phyloP scores from a whole-genome alignment of 2,113 vertebrate genomes.

The Leuciscus idus region DNA sequence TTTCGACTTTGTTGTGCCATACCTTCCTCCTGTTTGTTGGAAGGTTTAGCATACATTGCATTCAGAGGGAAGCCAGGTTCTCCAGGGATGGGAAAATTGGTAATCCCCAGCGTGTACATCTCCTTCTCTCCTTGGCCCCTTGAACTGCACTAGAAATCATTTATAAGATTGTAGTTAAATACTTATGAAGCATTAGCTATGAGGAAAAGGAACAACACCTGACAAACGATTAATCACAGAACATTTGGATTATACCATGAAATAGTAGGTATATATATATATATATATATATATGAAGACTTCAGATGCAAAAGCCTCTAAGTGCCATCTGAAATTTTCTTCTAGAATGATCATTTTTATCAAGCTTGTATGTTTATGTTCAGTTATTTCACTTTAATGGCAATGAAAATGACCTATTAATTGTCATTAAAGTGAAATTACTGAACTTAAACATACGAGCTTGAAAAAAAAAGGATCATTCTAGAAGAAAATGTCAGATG shows the following conservation, averaged over 20 bases:
- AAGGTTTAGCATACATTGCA: constrained; percentile 86
- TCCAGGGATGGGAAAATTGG: constrained; percentile 97
- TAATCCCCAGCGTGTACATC: constrained; percentile 98
- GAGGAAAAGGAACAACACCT: neutral
- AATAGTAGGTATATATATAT: no score
- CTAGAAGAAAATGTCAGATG: no score
- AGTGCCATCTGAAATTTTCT: no score
- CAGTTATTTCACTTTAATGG: no score
- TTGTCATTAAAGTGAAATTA: no score
- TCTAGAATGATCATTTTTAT: no score
- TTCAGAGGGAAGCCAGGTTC: constrained; percentile 98
- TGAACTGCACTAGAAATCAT: constrained; percentile 87
- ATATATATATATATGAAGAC: no score
- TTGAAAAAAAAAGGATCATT: no score
- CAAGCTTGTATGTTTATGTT: no score
- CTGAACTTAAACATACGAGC: no score
- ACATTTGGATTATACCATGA: neutral
- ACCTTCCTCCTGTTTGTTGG: constrained; percentile 81
- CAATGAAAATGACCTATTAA: no score
- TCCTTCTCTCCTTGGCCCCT: constrained; percentile 96
- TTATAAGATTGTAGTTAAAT: neutral
- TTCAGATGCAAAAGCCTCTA: no score
- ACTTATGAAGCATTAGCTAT: neutral
- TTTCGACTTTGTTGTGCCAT: constrained; percentile 15
- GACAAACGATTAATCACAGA: neutral